phyloP scores from a whole-genome alignment of 1,140 invertebrate species.

The Goniozus legneri region DNA sequence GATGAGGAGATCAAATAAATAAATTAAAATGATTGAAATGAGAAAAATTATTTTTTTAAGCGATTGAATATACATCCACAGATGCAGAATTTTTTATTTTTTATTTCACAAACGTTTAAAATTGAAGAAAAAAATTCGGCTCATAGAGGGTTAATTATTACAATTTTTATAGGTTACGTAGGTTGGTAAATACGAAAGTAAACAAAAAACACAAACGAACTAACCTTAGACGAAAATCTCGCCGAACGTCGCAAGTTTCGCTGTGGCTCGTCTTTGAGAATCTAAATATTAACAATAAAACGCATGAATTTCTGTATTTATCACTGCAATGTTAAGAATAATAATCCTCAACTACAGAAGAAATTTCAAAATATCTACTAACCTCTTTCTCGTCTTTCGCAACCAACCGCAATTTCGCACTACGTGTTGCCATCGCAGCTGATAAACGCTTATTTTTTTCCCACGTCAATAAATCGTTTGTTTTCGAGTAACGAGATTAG shows the following conservation, averaged over 20 bases:
- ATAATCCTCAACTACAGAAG: background rate
- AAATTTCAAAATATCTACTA: no score
- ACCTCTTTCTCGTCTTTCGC: background rate
- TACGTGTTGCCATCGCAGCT: background rate
- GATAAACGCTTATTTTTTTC: background rate
- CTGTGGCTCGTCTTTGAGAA: background rate
- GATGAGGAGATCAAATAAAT: no score
- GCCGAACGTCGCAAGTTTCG: background rate
- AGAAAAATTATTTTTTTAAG: background rate
- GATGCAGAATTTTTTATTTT: background rate
- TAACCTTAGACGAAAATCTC: background rate
- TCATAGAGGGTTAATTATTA: background rate
- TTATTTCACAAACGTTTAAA: no score
- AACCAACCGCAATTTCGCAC: no score
- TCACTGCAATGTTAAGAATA: background rate
- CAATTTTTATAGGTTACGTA: no score
- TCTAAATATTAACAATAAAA: background rate
- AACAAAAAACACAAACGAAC: no score
- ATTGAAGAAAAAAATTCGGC: background rate
- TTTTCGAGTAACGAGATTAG: no score
- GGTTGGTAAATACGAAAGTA: no score
- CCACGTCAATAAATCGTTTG: background rate
- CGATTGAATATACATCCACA: background rate
- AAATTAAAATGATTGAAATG: no score
- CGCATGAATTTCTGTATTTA: background rate